Evolutionary conservation across 2,888 invertebrate genomes (phyloP), one percentile per base, ranked within the genome.

Genomic region (Ommatoiulus sabulosus): DNA sequence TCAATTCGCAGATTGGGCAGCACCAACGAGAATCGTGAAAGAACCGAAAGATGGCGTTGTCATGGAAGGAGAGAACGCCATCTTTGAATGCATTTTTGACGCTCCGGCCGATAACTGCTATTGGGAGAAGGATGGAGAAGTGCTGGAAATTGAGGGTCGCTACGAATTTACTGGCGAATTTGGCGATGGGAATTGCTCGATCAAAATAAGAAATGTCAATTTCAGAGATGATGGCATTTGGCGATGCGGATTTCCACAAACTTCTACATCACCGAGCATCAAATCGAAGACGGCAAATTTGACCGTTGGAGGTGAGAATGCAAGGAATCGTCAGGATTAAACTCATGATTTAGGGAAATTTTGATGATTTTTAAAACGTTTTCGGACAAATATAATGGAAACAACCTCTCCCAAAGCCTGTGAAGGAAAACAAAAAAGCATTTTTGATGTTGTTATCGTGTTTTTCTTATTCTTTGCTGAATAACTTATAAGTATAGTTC

Each of bases 121-220:
- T 43, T 85, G 85, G 85, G 44, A 85, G 44, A 44, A 85, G n/a
- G 85, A 85, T n/a, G 85, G 85, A 6, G 85, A 85, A 85, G 44
- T 85, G n/a, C 44, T 85, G 15, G 85, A 44, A 85, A 46, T 85
- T 43, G 85, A 46, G 44, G 85, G 85, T 12, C 44, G 85, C 43
- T 85, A 85, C 44, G 44, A 85, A 17, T 85, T 85, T 35, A n/a
- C 44, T n/a, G 85, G 44, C n/a, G 85, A 85, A n/a, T 44, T 17
- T 5, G 44, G 44, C 8, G 44, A 44, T 85, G 85, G 85, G n/a
- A 85, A 85, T 46, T 85, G 85, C 43, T 43, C 85, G n/a, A 44
- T 85, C 44, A 46, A 43, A 85, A 85, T 85, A 15, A 46, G n/a
- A 1, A 20, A 85, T 85, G 85, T n/a, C 15, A 43, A 85, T 46